Evolutionary conservation across 2,888 invertebrate genomes (phyloP).

Genomic region (Drosophila kanekoi): DNA sequence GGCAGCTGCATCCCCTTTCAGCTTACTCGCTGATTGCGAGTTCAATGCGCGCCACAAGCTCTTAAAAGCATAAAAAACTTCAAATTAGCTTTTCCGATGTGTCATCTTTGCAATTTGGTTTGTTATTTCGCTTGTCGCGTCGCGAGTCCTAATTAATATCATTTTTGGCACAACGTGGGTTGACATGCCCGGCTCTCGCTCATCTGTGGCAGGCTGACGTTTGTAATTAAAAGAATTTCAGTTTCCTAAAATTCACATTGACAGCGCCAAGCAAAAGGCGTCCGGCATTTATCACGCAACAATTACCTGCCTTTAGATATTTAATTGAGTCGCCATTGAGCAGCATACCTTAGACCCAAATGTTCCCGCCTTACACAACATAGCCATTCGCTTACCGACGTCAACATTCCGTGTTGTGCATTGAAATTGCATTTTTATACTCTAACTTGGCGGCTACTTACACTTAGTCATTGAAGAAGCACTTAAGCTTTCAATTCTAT

Average conservation of each 20-base stretch:
- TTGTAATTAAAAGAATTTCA: constrained; percentile 75
- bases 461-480: neutral
- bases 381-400: neutral
- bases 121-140: constrained; percentile 16
- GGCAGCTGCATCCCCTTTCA: constrained; percentile 9
- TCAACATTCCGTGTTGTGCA: neutral
- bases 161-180: constrained; percentile 34
- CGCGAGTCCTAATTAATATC: constrained; percentile 67
- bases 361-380: neutral
- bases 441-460: too few relatives aligned
- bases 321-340: constrained; percentile 60
- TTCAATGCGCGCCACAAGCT: constrained; percentile 64
- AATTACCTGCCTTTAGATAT: constrained; percentile 65
- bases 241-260: constrained; percentile 75
- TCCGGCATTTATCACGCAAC: constrained; percentile 47
- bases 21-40: constrained; percentile 59
- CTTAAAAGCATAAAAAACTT: neutral
- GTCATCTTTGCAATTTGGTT: constrained; percentile 41
- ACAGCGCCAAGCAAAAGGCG: constrained; percentile 59
- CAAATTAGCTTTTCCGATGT: constrained; percentile 56
- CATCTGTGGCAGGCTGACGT: constrained; percentile 34
- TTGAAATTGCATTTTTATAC: neutral
- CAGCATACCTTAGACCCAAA: constrained; percentile 1
- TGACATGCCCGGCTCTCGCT: constrained; percentile 12
- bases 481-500: too few relatives aligned